Base-by-base conservation (phyloP, 64 coral and sea anemone genomes). In the Stylophora pistillata region DNA sequence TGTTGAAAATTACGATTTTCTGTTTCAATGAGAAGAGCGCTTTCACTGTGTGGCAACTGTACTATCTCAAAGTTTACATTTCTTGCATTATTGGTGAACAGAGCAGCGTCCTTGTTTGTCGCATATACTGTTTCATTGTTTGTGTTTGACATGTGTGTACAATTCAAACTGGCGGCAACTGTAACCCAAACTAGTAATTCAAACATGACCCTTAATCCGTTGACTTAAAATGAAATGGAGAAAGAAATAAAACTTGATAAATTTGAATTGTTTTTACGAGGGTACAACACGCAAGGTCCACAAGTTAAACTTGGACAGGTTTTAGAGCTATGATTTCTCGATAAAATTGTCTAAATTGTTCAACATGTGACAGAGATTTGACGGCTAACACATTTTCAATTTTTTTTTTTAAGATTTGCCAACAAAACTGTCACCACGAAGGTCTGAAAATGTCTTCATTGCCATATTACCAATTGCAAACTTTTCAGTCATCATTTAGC, bases 31-130 rank as follows among this genome's bases (percentile, higher is more conserved):
- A n/a, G 41, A 12, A 9, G 15, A 77, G 15, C 17, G 53, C 74
- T 78, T 23, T 11, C n/a, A 21, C 26, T 47, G 56, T 52, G 9
- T 6, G n/a, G 28, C 5, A 31, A 80, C 27, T 61, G 60, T 76
- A 76, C 30, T 5, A 32, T 57, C 56, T 59, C 59, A 4, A 21
- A 28, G n/a, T 17, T 84, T 84, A 27, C 31, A 26, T 84, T 25
- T 28, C 5, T 30, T 37, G 15, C 31, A n/a, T 28, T 59, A 20
- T 62, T 9, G 57, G 57, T 64, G 59, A 65, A 32, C 79, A 53
- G 80, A 84, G 16, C 26, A 69, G 80, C 33, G n/a, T 34, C 62
- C 32, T 63, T 69, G 33, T 84, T 37, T 71, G 32, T 84, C 16
- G 30, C 41, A 18, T 65, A 37, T 82, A 65, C 58, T 64, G 28